A percentile compares a stretch with the other conserved stretches of the same genome.
Evolutionary conservation across 2,113 vertebrate species (phyloP).

Genomic region (Nicator chloris): DNA sequence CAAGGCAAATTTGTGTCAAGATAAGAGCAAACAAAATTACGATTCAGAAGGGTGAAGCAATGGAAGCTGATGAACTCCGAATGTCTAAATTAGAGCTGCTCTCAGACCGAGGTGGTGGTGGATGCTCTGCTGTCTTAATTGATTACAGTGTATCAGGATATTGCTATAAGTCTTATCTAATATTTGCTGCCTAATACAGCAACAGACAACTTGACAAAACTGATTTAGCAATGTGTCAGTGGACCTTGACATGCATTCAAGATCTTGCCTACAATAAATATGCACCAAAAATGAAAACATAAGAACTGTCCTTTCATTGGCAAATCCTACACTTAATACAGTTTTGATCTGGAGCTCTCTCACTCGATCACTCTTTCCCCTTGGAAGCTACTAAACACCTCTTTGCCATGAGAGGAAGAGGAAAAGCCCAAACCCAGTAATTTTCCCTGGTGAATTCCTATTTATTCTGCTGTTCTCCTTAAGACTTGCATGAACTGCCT

Average conservation of each 20-base stretch:
- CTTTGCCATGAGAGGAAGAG: neutral
- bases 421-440: neutral
- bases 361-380: neutral
- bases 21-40: slow-evolving; percentile 41
- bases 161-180: neutral
- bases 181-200: neutral
- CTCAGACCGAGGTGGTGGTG: neutral
- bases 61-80: neutral
- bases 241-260: neutral
- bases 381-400: neutral
- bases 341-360: neutral
- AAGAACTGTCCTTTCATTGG: neutral
- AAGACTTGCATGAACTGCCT: neutral
- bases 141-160: slow-evolving; percentile 8
- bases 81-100: slow-evolving; percentile 2
- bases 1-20: slow-evolving; percentile 9
- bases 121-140: slow-evolving; percentile 5
- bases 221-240: neutral
- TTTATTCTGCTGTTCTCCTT: neutral
- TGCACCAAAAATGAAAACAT: neutral
- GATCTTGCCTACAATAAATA: neutral
- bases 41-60: slow-evolving; percentile 7
- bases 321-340: neutral
- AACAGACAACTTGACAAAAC: slow-evolving; percentile 7
- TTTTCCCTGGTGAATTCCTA: neutral